Base-by-base conservation (phyloP, 2,888 invertebrate genomes). In the Loripinus fragilis region DNA sequence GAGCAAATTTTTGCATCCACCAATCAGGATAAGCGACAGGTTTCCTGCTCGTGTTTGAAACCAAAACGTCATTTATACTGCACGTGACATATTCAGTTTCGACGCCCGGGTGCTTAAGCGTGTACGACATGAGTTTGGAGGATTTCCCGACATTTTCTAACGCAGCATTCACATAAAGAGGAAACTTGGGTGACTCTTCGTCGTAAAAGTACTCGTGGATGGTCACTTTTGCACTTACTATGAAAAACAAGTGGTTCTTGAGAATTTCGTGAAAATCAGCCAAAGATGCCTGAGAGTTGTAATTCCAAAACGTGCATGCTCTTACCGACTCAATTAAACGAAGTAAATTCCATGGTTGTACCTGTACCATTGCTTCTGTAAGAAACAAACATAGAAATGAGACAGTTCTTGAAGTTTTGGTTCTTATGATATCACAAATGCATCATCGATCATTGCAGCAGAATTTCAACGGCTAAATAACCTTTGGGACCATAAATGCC, bases 1-100 rank as follows among this genome's bases (percentile, higher is more conserved):
- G 50, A 20, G 35, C 70, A 70, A 30, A 82, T 66, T 82, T 82
- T 41, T 68, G 38, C 23, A 23, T 74, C 82, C 82, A 82, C 82
- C 82, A 82, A 12, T 76, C 66, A 5, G 82, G 82, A 33, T 71
- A 82, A 0, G 74, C 25, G 17, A 55, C 52, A n/a, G 79, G 69
- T 65, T 71, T 74, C 38, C 72, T 71, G 17, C 48, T 66, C 10
- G 5, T 35, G 60, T 50, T 79, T 30, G 48, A 60, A 10, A 82
- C 72, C 1, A 82, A 33, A 17, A 79, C 79, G 33, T 82, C 82
- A 66, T 82, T 74, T 65, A 74, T 66, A 23, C 68, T 42, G 55
- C 82, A 79, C 8, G 41, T 55, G 25, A 60, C 74, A 12, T 74
- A 74, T 25, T 71, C 71, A 17, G 8, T 17, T 2, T 38, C 23